These are phyloP conservation scores for Chrysotoxum bicinctum DNA, from an alignment of 2,888 invertebrate genomes.

Conservation along the genomic window DNA sequence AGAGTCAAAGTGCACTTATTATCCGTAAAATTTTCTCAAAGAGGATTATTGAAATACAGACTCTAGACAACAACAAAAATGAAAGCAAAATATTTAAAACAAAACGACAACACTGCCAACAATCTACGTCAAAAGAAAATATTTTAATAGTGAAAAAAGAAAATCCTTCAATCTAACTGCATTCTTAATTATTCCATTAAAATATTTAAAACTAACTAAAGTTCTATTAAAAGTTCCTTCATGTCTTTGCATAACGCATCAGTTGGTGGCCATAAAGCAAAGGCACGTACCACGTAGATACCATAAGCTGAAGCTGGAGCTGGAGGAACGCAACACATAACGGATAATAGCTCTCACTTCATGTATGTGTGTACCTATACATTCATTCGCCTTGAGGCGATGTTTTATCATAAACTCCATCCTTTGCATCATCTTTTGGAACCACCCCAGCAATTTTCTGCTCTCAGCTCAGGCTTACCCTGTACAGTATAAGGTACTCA, in stretches of 20 bases:
- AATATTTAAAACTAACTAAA: slow-evolving; percentile 71
- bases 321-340: too few species aligned
- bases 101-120: neutral
- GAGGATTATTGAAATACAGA: neutral
- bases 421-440: neutral
- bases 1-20: slow-evolving; percentile 1
- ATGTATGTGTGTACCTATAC: neutral
- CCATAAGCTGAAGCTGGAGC: neutral
- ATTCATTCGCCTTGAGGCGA: slow-evolving; percentile 35
- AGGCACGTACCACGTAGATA: slow-evolving; percentile 17
- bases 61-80: neutral
- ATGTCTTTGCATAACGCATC: slow-evolving; percentile 59
- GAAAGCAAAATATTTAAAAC: neutral
- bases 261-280: slow-evolving; percentile 50
- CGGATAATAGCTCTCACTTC: neutral
- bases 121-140: slow-evolving; percentile 27
- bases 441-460: slow-evolving; percentile 26
- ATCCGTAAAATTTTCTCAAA: slow-evolving; percentile 9
- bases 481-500: neutral
- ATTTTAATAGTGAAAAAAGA: slow-evolving; percentile 31
- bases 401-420: slow-evolving; percentile 60
- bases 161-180: slow-evolving; percentile 62
- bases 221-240: slow-evolving; percentile 68
- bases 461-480: neutral
- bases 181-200: slow-evolving; percentile 71